These are phyloP conservation scores for Miltochrista miniata DNA, from an alignment of 2,888 invertebrate species.

Conservation along the genomic window DNA sequence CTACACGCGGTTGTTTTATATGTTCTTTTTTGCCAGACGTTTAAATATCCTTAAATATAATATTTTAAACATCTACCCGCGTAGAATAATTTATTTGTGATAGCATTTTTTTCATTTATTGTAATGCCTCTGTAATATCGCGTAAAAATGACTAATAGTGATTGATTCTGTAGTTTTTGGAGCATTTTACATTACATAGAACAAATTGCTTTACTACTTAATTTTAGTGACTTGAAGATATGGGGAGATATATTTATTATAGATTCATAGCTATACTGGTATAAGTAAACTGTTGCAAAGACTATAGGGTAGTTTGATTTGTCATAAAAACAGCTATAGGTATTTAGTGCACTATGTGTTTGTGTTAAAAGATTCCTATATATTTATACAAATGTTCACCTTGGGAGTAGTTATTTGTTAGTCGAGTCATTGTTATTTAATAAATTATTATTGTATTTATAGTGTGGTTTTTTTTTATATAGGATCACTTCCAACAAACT, in stretches of 20 bases:
- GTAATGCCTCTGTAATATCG: slow-evolving; percentile 22
- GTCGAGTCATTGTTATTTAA: slow-evolving; percentile 56
- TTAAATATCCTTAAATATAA: too few relatives aligned
- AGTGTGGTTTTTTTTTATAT: slow-evolving; percentile 7
- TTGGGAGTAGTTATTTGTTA: slow-evolving; percentile 46
- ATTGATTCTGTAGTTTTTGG: slow-evolving; percentile 7
- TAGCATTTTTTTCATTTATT: slow-evolving; percentile 29
- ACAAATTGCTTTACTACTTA: neutral
- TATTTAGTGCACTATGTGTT: slow-evolving; percentile 13
- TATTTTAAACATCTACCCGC: neutral
- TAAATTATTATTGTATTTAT: slow-evolving; percentile 54
- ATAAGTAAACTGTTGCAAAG: slow-evolving; percentile 6
- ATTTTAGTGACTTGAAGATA: neutral
- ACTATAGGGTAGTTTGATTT: neutral
- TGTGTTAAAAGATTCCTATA: slow-evolving; percentile 51
- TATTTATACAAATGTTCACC: slow-evolving; percentile 43
- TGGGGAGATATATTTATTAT: neutral
- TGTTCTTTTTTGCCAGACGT: too few relatives aligned
- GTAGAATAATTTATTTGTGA: slow-evolving; percentile 45
- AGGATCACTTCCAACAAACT: too few relatives aligned
- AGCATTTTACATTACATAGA: slow-evolving; percentile 3
- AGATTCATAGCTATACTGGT: too few relatives aligned
- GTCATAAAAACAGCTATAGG: slow-evolving; percentile 1
- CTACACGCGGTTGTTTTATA: too few relatives aligned
- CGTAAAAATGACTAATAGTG: slow-evolving; percentile 5